Percentiles rank a stretch among this genome's conserved stretches.
phyloP scores from a whole-genome alignment of 2,888 invertebrate species.

The Eupsilia transversa region DNA sequence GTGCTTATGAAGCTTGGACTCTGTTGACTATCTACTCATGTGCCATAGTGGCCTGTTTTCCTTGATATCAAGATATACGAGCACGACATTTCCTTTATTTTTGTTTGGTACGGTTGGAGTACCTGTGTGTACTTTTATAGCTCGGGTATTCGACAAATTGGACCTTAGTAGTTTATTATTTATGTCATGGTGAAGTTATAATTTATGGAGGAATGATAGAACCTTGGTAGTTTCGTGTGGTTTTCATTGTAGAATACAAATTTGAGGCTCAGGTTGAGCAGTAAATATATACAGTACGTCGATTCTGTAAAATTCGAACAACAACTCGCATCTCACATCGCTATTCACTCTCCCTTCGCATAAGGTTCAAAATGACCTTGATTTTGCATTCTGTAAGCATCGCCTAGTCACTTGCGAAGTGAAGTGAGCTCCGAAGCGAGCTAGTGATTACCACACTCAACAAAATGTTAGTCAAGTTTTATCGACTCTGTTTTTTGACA shows the following conservation, averaged over 20 bases:
- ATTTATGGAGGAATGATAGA: slow-evolving; percentile 41
- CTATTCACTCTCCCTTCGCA: too few species aligned
- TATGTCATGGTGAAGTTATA: slow-evolving; percentile 46
- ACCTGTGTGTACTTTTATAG: slow-evolving; percentile 55
- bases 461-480: too few species aligned
- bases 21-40: slow-evolving; percentile 25
- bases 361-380: too few species aligned
- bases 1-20: not conserved
- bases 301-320: too few species aligned
- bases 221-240: slow-evolving; percentile 31
- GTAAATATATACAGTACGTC: too few species aligned
- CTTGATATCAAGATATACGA: slow-evolving; percentile 62
- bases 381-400: too few species aligned
- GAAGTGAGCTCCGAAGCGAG: too few species aligned
- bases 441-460: too few species aligned
- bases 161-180: slow-evolving; percentile 54
- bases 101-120: slow-evolving; percentile 54
- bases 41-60: slow-evolving; percentile 45
- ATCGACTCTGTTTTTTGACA: too few species aligned
- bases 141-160: slow-evolving; percentile 49
- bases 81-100: slow-evolving; percentile 60
- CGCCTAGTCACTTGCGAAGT: too few species aligned
- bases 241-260: not conserved
- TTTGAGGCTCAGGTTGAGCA: not conserved
- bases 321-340: too few species aligned